A percentile compares a stretch with the other conserved stretches of the same genome.
Conservation (phyloP, 2,888 invertebrate genomes). For the Erynnis tages region DNA sequence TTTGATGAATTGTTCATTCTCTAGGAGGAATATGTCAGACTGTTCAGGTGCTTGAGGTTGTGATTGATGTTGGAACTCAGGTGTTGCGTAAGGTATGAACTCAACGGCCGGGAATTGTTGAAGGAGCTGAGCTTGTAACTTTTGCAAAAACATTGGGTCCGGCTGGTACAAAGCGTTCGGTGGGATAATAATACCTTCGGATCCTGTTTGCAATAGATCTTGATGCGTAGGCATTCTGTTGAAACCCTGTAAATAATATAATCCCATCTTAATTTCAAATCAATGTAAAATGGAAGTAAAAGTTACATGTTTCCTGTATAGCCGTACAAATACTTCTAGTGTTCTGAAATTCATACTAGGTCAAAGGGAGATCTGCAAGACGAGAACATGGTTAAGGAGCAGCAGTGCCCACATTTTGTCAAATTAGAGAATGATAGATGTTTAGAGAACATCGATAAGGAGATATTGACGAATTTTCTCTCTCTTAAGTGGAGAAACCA, state of each 20-base stretch:
- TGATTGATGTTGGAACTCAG: slow-evolving; percentile 41
- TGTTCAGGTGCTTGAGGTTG: slow-evolving; percentile 35
- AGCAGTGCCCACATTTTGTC: too few species aligned
- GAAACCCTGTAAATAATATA: slow-evolving; percentile 54
- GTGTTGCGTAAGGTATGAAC: slow-evolving; percentile 66
- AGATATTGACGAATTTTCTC: too few species aligned
- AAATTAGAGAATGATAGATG: too few species aligned
- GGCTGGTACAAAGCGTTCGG: slow-evolving; percentile 76
- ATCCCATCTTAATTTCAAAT: too few species aligned
- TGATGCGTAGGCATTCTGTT: slow-evolving; percentile 56
- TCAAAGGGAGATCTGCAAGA: too few species aligned
- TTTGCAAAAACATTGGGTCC: slow-evolving; percentile 72
- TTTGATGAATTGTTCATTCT: slow-evolving; percentile 57
- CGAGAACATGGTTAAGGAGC: too few species aligned
- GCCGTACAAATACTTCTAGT: too few species aligned
- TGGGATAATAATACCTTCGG: slow-evolving; percentile 62
- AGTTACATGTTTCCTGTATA: too few species aligned
- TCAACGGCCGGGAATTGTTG: slow-evolving; percentile 67
- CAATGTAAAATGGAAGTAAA: neutral
- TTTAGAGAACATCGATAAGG: too few species aligned
- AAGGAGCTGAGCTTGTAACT: slow-evolving; percentile 63
- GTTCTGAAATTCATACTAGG: neutral
- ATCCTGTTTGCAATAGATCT: slow-evolving; percentile 56
- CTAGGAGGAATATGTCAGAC: slow-evolving; percentile 48
- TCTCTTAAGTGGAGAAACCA: too few species aligned